Percentiles rank a stretch among this genome's conserved stretches.
Conservation (phyloP, 2,888 invertebrate genomes). For the Tipula lateralis region DNA sequence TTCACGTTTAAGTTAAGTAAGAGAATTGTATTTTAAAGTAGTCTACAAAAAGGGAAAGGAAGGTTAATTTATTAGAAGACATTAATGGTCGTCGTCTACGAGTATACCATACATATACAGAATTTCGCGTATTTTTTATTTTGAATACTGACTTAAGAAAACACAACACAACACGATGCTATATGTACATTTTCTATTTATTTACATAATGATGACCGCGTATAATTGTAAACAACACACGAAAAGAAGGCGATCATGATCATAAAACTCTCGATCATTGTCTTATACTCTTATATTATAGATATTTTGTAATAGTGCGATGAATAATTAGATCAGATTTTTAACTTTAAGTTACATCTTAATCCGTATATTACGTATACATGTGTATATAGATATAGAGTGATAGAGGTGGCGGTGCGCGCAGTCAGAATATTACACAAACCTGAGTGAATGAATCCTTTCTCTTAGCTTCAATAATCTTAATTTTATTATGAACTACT, state of each 20-base stretch:
- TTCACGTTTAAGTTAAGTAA: background rate
- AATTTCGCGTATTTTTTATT: background rate
- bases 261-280: slow-evolving; percentile 19
- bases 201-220: slow-evolving; percentile 20
- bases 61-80: slow-evolving; percentile 15
- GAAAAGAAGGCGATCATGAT: slow-evolving; percentile 15
- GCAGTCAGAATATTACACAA: background rate
- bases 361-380: too few relatives aligned
- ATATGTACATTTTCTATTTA: background rate
- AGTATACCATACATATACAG: too few relatives aligned
- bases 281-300: background rate
- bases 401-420: background rate
- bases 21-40: background rate
- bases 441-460: background rate
- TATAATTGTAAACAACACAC: background rate
- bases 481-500: background rate
- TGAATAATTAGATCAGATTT: slow-evolving; percentile 7
- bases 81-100: background rate
- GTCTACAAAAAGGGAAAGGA: slow-evolving; percentile 4
- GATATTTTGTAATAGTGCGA: background rate
- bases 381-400: background rate
- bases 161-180: background rate
- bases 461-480: background rate
- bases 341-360: background rate
- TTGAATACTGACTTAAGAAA: background rate